These are phyloP conservation scores for Muscina levida DNA, from an alignment of 2,888 invertebrate species.

Conservation along the genomic window DNA sequence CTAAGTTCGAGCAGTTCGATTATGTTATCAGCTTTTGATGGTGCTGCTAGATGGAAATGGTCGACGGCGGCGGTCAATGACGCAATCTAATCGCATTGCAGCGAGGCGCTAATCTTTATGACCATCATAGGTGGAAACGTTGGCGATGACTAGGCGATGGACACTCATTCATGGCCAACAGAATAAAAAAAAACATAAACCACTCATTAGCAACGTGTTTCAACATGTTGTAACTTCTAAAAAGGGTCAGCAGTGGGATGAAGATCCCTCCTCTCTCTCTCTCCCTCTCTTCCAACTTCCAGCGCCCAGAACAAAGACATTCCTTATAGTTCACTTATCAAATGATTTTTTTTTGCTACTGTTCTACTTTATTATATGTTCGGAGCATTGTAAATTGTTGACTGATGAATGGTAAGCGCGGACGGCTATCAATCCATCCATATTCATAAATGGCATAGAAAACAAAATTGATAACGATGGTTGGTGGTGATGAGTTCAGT, in stretches of 20 bases:
- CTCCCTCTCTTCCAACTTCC: too few relatives aligned
- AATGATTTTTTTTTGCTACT: too few relatives aligned
- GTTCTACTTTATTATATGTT: too few relatives aligned
- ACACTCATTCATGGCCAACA: neutral
- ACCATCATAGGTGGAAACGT: slow-evolving; percentile 21
- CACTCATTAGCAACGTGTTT: slow-evolving; percentile 44
- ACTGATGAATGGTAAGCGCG: too few relatives aligned
- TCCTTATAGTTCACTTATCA: too few relatives aligned
- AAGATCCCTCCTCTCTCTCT: too few relatives aligned
- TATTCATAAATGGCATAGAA: neutral
- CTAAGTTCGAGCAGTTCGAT: too few relatives aligned
- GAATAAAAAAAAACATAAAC: neutral
- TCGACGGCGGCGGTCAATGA: neutral
- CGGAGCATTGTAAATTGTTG: too few relatives aligned
- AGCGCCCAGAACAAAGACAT: neutral
- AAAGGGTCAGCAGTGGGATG: neutral
- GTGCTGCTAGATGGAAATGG: too few relatives aligned
- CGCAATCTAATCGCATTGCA: slow-evolving; percentile 41
- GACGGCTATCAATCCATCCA: slow-evolving; percentile 11
- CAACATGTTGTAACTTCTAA: neutral
- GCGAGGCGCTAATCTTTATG: slow-evolving; percentile 44
- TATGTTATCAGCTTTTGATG: too few relatives aligned
- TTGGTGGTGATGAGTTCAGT: slow-evolving; percentile 29
- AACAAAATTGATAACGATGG: too few relatives aligned
- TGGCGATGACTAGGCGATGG: too few relatives aligned